Percentiles rank a stretch among this genome's conserved stretches.
These are phyloP conservation scores for Pseudobourletiella spinata DNA, from an alignment of 1,140 invertebrate species.

Conservation along the genomic window DNA sequence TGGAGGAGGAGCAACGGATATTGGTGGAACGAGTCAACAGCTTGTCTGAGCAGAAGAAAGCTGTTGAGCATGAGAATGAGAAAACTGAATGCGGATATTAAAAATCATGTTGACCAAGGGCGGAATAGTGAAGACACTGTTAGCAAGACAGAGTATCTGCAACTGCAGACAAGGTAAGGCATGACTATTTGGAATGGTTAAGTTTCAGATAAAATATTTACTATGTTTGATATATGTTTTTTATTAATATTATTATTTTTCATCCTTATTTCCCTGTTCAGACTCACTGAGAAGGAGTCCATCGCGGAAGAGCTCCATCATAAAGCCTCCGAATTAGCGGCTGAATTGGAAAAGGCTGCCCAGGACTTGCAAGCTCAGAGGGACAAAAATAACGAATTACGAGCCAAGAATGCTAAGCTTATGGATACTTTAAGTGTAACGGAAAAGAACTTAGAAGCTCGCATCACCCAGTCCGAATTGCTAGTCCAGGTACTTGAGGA, in stretches of 20 bases:
- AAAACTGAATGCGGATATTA: constrained; percentile 13
- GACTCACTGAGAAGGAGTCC: constrained; percentile 8
- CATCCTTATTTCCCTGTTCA: too few relatives aligned
- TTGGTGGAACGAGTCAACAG: constrained; percentile 4
- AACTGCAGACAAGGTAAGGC: not conserved
- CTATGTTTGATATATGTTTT: not conserved
- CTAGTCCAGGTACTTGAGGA: constrained; percentile 16
- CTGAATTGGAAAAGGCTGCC: not conserved
- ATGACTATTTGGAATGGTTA: too few relatives aligned
- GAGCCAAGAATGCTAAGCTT: constrained; percentile 22
- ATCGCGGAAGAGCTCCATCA: not conserved
- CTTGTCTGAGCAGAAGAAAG: constrained; percentile 1
- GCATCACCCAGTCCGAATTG: constrained; percentile 9
- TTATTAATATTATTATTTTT: too few relatives aligned
- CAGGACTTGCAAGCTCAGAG: not conserved
- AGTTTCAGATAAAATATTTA: not conserved
- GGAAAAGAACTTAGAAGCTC: constrained; percentile 21
- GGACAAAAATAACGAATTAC: constrained; percentile 22
- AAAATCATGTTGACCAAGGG: not conserved
- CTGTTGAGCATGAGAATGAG: constrained; percentile 14
- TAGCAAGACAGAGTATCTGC: not conserved
- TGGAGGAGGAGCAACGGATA: constrained; percentile 8
- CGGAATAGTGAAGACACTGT: not conserved
- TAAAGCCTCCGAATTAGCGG: not conserved
- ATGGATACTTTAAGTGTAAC: constrained; percentile 27